phyloP scores from a whole-genome alignment of 2,113 vertebrate species.

The Diadophis punctatus region DNA sequence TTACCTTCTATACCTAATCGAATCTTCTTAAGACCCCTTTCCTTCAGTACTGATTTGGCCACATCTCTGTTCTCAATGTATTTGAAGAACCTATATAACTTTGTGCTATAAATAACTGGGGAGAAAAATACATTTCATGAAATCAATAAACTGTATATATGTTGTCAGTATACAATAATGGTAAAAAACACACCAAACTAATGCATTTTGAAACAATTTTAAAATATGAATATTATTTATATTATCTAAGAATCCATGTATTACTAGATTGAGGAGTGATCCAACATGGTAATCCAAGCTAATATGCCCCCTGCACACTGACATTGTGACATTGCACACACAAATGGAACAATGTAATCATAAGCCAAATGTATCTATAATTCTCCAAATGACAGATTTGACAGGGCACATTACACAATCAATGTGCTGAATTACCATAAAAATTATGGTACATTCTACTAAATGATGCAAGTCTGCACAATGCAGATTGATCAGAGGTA shows the following conservation, averaged over 20 bases:
- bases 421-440: neutral
- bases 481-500: neutral
- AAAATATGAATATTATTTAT: neutral
- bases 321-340: neutral
- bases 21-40: slow-evolving; percentile 97
- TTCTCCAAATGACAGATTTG: neutral
- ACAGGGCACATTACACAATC: no score
- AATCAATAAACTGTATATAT: neutral
- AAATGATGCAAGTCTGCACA: neutral
- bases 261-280: neutral
- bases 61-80: slow-evolving; percentile 98
- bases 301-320: neutral
- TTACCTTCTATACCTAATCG: slow-evolving; percentile 97
- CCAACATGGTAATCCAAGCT: neutral
- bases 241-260: neutral
- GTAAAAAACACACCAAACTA: neutral
- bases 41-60: slow-evolving; percentile 97
- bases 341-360: neutral
- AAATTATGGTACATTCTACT: neutral
- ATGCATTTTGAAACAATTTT: neutral
- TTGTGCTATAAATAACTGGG: slow-evolving; percentile 98
- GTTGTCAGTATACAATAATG: neutral
- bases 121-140: slow-evolving; percentile 25
- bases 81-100: slow-evolving; percentile 98
- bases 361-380: neutral